Evolutionary conservation across 2,888 invertebrate species (phyloP).

Genomic region (Meta bourneti): DNA sequence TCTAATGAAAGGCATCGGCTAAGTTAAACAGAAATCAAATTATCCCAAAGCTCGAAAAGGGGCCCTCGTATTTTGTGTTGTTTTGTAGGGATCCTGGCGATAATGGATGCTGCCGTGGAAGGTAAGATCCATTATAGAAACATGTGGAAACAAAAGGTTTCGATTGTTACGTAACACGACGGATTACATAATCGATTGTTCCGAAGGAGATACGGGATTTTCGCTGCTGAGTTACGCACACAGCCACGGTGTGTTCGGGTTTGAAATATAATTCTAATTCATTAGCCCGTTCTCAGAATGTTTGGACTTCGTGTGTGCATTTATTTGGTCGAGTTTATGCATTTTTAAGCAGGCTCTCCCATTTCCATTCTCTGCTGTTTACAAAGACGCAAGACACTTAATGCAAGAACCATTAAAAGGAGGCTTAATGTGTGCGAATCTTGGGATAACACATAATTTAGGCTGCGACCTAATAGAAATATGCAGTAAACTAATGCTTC

Average conservation of each 20-base stretch:
- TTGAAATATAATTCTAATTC: conserved; percentile 33
- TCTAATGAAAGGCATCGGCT: not conserved
- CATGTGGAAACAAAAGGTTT: conserved; percentile 5
- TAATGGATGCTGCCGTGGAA: not conserved
- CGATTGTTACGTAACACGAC: not conserved
- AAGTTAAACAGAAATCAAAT: conserved; percentile 19
- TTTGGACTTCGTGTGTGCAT: not conserved
- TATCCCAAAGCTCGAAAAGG: not conserved
- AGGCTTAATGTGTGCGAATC: too few relatives aligned
- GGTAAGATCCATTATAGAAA: not conserved
- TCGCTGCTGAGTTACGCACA: not conserved
- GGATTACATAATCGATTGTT: conserved; percentile 23
- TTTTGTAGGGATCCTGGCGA: too few relatives aligned
- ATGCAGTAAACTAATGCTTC: too few relatives aligned
- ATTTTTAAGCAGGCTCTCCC: too few relatives aligned
- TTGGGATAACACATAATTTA: too few relatives aligned
- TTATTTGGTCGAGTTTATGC: not conserved
- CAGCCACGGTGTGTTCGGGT: not conserved
- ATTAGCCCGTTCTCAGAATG: not conserved
- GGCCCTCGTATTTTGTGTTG: too few relatives aligned
- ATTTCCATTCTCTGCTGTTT: too few relatives aligned
- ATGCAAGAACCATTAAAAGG: too few relatives aligned
- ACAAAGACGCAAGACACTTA: too few relatives aligned
- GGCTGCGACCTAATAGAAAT: too few relatives aligned
- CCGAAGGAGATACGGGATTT: not conserved